phyloP scores from a whole-genome alignment of 2,888 invertebrate species.

The Drosophila nr. medialis region DNA sequence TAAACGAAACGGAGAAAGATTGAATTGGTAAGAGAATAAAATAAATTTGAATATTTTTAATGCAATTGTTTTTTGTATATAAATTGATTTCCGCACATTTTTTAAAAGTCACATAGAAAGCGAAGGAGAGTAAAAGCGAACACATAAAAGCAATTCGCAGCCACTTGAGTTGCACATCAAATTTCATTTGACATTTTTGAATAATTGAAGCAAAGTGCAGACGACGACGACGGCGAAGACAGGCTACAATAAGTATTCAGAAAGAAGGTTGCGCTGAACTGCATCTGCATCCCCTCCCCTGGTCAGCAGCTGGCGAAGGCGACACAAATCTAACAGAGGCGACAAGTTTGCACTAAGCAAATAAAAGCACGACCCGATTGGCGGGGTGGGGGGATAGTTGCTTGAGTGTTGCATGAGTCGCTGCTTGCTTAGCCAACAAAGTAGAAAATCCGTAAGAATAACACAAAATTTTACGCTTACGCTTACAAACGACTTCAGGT shows the following conservation, averaged over 20 bases:
- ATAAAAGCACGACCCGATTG: constrained; percentile 62
- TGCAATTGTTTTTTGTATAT: constrained; percentile 11
- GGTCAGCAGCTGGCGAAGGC: constrained; percentile 42
- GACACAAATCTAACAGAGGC: constrained; percentile 74
- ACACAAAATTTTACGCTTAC: constrained; percentile 77
- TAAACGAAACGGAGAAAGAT: not conserved
- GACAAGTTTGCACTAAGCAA: constrained; percentile 76
- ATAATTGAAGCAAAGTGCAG: constrained; percentile 72
- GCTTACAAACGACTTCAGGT: constrained; percentile 43
- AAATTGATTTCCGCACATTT: constrained; percentile 12
- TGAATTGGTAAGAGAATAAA: not conserved
- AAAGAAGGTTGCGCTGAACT: constrained; percentile 28
- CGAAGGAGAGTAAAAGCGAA: not conserved
- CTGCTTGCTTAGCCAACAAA: constrained; percentile 80
- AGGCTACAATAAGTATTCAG: constrained; percentile 20
- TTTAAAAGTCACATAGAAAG: not conserved
- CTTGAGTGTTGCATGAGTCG: constrained; percentile 9
- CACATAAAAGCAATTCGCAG: constrained; percentile 52
- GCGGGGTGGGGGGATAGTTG: not conserved
- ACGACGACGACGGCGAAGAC: not conserved
- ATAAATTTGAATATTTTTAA: not conserved
- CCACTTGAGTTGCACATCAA: constrained; percentile 80
- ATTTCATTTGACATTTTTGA: constrained; percentile 83
- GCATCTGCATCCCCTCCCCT: constrained; percentile 9
- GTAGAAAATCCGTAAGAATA: constrained; percentile 83